These are phyloP conservation scores for Crotophaga sulcirostris DNA, from an alignment of 2,113 vertebrate species.

Conservation along the genomic window DNA sequence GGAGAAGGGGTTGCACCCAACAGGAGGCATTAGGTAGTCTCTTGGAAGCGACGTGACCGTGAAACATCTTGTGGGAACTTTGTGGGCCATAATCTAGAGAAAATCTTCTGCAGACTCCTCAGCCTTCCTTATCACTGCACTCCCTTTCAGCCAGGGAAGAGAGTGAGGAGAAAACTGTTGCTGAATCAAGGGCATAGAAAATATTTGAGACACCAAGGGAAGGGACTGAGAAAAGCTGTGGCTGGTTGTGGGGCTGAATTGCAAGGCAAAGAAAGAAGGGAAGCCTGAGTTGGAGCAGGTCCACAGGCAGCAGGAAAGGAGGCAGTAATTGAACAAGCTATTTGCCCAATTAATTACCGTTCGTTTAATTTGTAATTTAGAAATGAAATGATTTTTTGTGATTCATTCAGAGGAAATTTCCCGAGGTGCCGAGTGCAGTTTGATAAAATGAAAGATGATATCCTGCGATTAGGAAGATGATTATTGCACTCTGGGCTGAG, in stretches of 20 bases:
- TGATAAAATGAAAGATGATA: constrained; percentile 33
- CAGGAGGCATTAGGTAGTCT: neutral
- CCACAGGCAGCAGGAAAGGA: neutral
- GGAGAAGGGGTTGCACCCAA: neutral
- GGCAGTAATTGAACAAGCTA: neutral
- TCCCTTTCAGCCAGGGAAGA: neutral
- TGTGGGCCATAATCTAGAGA: neutral
- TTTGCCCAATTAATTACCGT: constrained; percentile 34
- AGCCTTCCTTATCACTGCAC: neutral
- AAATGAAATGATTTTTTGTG: neutral
- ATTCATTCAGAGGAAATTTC: constrained; percentile 14
- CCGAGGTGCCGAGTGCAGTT: neutral
- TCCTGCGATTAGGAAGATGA: neutral
- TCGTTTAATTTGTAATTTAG: constrained; percentile 34
- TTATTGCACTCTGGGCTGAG: neutral
- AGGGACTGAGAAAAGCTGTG: neutral
- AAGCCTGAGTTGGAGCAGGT: neutral
- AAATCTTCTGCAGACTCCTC: neutral
- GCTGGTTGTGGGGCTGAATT: neutral
- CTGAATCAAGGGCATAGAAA: neutral
- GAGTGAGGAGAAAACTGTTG: neutral
- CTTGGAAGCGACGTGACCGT: neutral
- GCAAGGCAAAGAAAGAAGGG: neutral
- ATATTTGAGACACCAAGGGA: neutral
- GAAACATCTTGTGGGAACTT: neutral